These are phyloP conservation scores for Drosophila sp. DNA, from an alignment of 1,140 invertebrate genomes.

Conservation along the genomic window DNA sequence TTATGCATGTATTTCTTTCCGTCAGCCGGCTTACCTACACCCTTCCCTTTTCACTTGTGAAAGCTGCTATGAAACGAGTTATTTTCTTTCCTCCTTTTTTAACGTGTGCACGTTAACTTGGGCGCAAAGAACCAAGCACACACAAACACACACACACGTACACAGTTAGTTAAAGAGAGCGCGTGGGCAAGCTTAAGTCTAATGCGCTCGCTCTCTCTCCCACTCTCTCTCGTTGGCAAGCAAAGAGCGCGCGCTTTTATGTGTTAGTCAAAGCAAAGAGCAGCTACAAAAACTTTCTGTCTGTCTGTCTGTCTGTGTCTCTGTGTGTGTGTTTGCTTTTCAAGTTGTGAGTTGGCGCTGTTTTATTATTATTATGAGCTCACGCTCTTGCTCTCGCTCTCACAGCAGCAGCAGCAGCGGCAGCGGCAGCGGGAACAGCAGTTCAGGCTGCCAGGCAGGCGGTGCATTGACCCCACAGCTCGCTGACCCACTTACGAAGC, in stretches of 20 bases:
- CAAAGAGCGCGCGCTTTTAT: conserved; percentile 25
- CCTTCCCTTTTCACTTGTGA: conserved; percentile 66
- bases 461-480: conserved; percentile 81
- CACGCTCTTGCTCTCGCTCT: conserved; percentile 32
- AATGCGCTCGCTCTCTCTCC: not conserved
- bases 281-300: conserved; percentile 31
- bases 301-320: conserved; percentile 6
- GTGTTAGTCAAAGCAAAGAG: conserved; percentile 30
- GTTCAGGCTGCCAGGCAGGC: conserved; percentile 38
- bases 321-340: conserved; percentile 11
- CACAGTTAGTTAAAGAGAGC: conserved; percentile 15
- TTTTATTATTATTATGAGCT: conserved; percentile 57
- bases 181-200: conserved; percentile 6
- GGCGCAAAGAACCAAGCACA: conserved; percentile 63
- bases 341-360: conserved; percentile 46
- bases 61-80: conserved; percentile 67
- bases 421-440: conserved; percentile 32
- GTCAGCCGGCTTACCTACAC: conserved; percentile 69
- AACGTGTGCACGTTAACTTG: conserved; percentile 53
- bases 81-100: conserved; percentile 13
- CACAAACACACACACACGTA: conserved; percentile 1
- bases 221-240: not conserved
- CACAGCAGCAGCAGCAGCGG: conserved; percentile 34
- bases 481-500: conserved; percentile 81
- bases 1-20: conserved; percentile 36